Base-by-base conservation (phyloP, 2,797 vertebrate genomes). In the Sebastes reedi region DNA sequence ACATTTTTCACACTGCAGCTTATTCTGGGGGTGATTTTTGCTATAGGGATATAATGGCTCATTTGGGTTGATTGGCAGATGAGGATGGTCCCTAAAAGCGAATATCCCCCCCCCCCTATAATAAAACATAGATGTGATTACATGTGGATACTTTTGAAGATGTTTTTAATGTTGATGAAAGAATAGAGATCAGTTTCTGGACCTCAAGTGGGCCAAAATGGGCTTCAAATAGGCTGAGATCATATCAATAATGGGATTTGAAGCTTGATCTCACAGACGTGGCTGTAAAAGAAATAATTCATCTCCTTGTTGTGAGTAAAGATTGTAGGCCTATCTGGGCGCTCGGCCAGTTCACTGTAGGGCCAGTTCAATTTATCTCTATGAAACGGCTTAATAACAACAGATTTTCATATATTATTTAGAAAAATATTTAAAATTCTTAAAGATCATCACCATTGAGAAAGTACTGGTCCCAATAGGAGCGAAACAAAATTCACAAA, bases 81-180 rank as follows among this genome's bases (percentile, higher is more conserved):
- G 34, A 27, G 30, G 6, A 16, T 76, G 8, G 4, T 27, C 1
- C 24, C 29, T 72, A 6, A 39, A 54, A 46, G 65, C 20, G 24
- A 34, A 29, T 6, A 18, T 5, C 1, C 10, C 2, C 3, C 1
- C 1, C 4, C 0, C 11, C 11, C 1, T 12, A 36, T 67, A 54
- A 30, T 42, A 68, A 74, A 81, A 74, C n/a, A 39, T 1, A 54
- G 8, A 20, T 14, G 6, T 39, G 20, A 12, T 14, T 1, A 11
- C 18, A 27, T 60, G 3, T 16, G 12, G 25, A 36, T 29, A 32
- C 56, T 5, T 36, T 14, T 46, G 8, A 11, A 80, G 69, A 39
- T 20, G 29, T 16, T 67, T 25, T 55, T 8, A 27, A 20, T 11
- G 16, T 4, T 8, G 30, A 29, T 39, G 10, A 24, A 46, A 56